Evolutionary conservation across 2,888 invertebrate species (phyloP), one percentile per base, ranked within the genome.

Genomic region (Anticlea derivata): DNA sequence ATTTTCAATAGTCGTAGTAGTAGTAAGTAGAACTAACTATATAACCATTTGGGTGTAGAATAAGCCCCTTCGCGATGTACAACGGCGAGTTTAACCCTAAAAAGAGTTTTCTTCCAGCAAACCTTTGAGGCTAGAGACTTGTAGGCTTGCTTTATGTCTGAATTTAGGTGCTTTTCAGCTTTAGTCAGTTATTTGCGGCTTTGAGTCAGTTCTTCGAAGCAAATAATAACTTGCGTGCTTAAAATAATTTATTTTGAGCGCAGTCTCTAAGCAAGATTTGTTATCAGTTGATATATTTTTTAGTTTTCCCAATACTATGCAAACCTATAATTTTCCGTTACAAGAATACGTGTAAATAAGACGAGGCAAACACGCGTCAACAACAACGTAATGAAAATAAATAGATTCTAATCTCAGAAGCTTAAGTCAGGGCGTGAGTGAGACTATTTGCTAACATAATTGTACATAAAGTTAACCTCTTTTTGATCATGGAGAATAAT

Each of bases 301-400:
- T 33, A 23, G 35, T 46, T 17, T 26, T 5, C 27, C 10, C 20
- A 20, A 37, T 38, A 17, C 41, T 26, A 39, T 33, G 22, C 22
- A 38, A 43, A 34, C 30, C 8, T 22, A 34, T 29, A 52, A 47
- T 27, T 52, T 43, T 38, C 26, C 8, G 7, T 20, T 20, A 17
- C 10, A n/a, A 22, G n/a, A 7, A 31, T 38, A 17, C 17, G 4
- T 17, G 44, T 55, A 50, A 40, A 55, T 55, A 24, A 48, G 31
- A 20, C 6, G 12, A 20, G 33, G 34, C 26, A 35, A 50, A 48
- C 44, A 50, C 33, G 44, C 35, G 47, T 46, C 55, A 50, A 50
- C 47, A 44, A 43, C 43, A 48, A 40, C 55, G n/a, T 50, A 48
- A 55, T 50, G 40, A 48, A 47, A 48, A 48, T 50, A 55, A 44